Percentiles rank a stretch among this genome's conserved stretches.
phyloP scores from a whole-genome alignment of 2,888 invertebrate genomes.

The Sminthurinus aureus region DNA sequence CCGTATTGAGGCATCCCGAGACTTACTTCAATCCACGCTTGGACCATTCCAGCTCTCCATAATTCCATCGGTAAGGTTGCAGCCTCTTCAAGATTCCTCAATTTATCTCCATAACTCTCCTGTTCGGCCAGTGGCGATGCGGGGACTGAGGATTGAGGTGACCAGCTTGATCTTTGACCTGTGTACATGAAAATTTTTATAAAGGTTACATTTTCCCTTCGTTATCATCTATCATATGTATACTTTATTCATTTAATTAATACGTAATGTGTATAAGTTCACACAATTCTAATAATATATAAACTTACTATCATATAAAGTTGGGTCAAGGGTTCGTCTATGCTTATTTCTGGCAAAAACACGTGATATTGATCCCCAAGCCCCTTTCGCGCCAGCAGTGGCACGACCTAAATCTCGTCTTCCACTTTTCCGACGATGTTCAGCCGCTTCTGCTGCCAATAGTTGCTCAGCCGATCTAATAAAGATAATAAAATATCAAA shows the following conservation, averaged over 20 bases:
- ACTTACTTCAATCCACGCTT: constrained; percentile 93
- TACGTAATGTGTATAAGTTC: no score
- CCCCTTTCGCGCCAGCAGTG: constrained; percentile 65
- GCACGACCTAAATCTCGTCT: constrained; percentile 57
- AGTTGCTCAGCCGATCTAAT: constrained; percentile 82
- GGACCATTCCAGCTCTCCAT: constrained; percentile 91
- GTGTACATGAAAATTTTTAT: constrained; percentile 22
- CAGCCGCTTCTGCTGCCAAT: constrained; percentile 67
- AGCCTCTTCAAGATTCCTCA: constrained; percentile 77
- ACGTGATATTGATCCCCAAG: constrained; percentile 90
- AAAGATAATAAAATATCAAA: no score
- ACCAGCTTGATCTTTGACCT: constrained; percentile 59
- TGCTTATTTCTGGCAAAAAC: constrained; percentile 87
- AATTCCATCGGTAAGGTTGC: constrained; percentile 81
- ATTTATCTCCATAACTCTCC: constrained; percentile 79
- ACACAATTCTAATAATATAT: not conserved
- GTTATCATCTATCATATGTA: not conserved
- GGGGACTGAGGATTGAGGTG: constrained; percentile 58
- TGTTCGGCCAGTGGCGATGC: constrained; percentile 70
- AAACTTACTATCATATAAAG: constrained; percentile 71
- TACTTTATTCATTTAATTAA: no score
- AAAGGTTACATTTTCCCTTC: constrained; percentile 19
- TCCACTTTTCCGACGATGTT: constrained; percentile 60
- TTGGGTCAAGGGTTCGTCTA: constrained; percentile 76
- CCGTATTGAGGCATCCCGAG: constrained; percentile 95